Base-by-base conservation (phyloP, 2,888 invertebrate species). In the Stenchaetothrips biformis region DNA sequence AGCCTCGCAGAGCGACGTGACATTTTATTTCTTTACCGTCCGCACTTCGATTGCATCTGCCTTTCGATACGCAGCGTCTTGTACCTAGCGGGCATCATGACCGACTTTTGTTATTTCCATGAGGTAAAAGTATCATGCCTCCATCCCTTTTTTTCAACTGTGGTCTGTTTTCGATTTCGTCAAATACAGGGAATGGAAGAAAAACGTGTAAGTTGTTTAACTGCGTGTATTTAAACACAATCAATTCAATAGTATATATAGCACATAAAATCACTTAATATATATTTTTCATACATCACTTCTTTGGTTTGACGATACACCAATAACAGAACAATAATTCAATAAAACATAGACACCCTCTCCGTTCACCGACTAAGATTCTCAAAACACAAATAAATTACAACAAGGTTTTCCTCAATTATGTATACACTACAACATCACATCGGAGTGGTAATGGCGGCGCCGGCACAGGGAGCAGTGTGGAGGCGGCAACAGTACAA, bases 261-360 rank as follows among this genome's bases (percentile, higher is more conserved):
- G 67, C 67, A 74, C 67, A 74, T 74, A 74, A 25, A 74, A 74
- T 74, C 67, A 74, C 67, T 74, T 74, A 67, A 21, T 21, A 11
- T 74, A 21, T 21, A 74, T 21, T 11, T 25, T 74, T 74, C 25
- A 21, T 74, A 74, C 67, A 74, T 74, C 67, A 74, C 67, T 74
- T 74, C 67, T 74, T 74, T 74, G 67, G 67, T 74, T 74, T 74
- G 25, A 74, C 21, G 67, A 74, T 74, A 25, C 67, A 74, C 67
- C 67, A 74, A 74, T 25, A 74, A 74, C 67, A 74, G 11, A 74
- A 74, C 67, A 21, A 74, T 74, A 7, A 74, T 21, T 74, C 67
- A 74, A 25, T 74, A 9, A 74, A 74, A 74, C 25, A 25, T 25
- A 74, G 21, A 25, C 7, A 25, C 11, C 67, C 67, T 59, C 67